phyloP scores from a whole-genome alignment of 2,888 invertebrate genomes.

The Agelastica alni region DNA sequence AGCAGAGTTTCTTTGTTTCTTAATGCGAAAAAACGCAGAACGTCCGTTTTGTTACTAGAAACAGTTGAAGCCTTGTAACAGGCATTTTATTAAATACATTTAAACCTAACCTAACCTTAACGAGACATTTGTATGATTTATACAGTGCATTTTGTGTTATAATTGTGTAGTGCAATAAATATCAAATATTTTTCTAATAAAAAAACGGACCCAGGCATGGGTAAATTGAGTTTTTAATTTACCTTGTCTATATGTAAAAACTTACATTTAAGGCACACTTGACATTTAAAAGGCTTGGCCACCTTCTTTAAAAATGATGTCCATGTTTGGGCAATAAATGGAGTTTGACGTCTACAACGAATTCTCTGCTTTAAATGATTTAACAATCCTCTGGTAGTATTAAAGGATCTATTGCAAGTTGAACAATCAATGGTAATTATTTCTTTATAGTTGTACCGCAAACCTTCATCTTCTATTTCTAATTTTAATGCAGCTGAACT shows the following conservation, averaged over 20 bases:
- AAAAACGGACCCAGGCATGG: too few species aligned
- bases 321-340: conserved; percentile 5
- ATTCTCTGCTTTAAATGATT: conserved; percentile 14
- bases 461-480: conserved; percentile 15
- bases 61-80: too few species aligned
- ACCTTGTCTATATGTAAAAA: background rate
- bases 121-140: too few species aligned
- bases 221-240: background rate
- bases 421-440: conserved; percentile 6
- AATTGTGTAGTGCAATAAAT: too few species aligned
- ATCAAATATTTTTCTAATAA: too few species aligned
- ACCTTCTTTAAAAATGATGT: conserved; percentile 4
- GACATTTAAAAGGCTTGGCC: conserved; percentile 16
- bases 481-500: conserved; percentile 3
- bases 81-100: too few species aligned
- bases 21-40: too few species aligned
- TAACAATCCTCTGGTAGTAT: background rate
- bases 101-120: too few species aligned
- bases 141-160: too few species aligned
- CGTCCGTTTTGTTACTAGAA: too few species aligned
- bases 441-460: conserved; percentile 9
- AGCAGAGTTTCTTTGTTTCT: too few species aligned
- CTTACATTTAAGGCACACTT: conserved; percentile 21
- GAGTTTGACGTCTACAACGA: conserved; percentile 5
- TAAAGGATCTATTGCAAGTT: conserved; percentile 9